Percentiles rank a stretch among this genome's conserved stretches.
Conservation (phyloP, 1,140 invertebrate species). For the Carcinoscorpius rotundicauda region DNA sequence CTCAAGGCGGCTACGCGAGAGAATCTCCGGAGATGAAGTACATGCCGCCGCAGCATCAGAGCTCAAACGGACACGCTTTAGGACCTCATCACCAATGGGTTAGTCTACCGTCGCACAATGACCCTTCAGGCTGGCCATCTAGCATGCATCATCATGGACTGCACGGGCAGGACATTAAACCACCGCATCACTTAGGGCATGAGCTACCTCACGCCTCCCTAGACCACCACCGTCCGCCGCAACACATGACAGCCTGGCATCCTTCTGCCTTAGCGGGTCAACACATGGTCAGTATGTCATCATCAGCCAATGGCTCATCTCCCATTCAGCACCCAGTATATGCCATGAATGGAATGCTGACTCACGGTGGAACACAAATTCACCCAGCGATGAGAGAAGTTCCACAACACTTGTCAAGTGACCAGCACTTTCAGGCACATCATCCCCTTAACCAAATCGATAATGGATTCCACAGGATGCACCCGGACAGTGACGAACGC, state of each 20-base stretch:
- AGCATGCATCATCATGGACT: constrained; percentile 19
- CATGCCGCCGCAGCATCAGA: constrained; percentile 60
- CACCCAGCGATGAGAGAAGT: constrained; percentile 50
- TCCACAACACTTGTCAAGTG: constrained; percentile 45
- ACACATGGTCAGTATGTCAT: constrained; percentile 24
- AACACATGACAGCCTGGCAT: constrained; percentile 24
- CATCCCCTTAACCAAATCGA: constrained; percentile 54
- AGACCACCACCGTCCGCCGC: constrained; percentile 31
- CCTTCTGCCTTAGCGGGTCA: constrained; percentile 38
- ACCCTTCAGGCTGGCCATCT: constrained; percentile 53
- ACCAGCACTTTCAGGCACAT: constrained; percentile 34
- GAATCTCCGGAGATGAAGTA: constrained; percentile 81
- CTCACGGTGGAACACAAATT: constrained; percentile 34
- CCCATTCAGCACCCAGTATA: constrained; percentile 34
- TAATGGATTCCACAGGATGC: constrained; percentile 38
- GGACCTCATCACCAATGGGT: constrained; percentile 46
- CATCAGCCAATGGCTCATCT: constrained; percentile 22
- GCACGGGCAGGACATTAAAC: constrained; percentile 31
- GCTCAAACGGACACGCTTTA: constrained; percentile 53
- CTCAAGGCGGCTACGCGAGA: constrained; percentile 49
- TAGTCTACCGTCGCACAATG: constrained; percentile 48
- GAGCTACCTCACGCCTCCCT: constrained; percentile 40
- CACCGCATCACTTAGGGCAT: constrained; percentile 29
- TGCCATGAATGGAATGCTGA: constrained; percentile 23
- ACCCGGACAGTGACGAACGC: constrained; percentile 16